These are phyloP conservation scores for Antidorcas marsupialis DNA, from an alignment of 2,113 vertebrate species.

Conservation along the genomic window DNA sequence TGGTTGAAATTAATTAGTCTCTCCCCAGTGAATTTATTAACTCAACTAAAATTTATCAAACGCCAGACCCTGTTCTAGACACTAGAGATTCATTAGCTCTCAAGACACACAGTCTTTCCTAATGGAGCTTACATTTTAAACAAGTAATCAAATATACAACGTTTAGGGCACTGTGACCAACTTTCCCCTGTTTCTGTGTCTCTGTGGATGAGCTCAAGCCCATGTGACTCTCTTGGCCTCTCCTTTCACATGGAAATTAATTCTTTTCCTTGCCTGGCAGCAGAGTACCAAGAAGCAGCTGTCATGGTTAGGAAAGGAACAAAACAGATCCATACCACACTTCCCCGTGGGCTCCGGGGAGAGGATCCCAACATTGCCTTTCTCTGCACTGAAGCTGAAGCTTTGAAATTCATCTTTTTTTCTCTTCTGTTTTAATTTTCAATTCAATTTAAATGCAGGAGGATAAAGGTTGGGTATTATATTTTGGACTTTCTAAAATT, in stretches of 20 bases:
- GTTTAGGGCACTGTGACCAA: background rate
- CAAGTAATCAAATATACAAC: background rate
- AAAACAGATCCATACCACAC: background rate
- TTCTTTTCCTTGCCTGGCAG: background rate
- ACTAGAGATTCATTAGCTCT: background rate
- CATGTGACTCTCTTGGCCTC: background rate
- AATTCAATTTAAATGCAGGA: background rate
- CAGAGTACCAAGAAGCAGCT: background rate
- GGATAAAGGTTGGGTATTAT: background rate
- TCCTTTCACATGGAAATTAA: background rate
- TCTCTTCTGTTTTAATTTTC: background rate
- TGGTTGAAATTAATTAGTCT: background rate
- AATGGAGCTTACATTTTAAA: background rate
- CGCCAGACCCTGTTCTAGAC: background rate
- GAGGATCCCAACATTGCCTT: background rate
- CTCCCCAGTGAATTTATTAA: background rate
- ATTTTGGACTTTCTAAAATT: background rate
- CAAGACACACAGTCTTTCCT: background rate
- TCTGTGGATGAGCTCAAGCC: background rate
- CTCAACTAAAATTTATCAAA: background rate
- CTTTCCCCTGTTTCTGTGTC: background rate
- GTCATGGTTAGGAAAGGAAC: accelerated
- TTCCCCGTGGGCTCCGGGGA: background rate
- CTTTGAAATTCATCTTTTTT: background rate
- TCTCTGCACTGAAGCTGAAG: background rate